These are phyloP conservation scores for Lordiphosa stackelbergi DNA, from an alignment of 1,140 invertebrate genomes.

Conservation along the genomic window DNA sequence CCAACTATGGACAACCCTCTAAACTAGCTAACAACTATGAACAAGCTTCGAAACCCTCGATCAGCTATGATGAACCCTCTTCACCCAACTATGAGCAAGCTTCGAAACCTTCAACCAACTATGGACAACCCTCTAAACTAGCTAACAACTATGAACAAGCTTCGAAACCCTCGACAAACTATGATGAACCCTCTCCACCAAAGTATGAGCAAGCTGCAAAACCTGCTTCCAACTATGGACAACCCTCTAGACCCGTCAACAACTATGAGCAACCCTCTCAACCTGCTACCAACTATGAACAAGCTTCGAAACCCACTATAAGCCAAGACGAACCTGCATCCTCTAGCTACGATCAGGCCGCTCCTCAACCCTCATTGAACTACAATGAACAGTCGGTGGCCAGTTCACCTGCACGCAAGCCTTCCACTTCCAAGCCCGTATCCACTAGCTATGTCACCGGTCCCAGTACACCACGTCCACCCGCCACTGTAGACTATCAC, in stretches of 20 bases:
- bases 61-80: constrained; percentile 14
- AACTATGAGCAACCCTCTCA: constrained; percentile 12
- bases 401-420: constrained; percentile 53
- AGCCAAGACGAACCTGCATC: constrained; percentile 19
- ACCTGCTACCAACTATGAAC: constrained; percentile 31
- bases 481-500: constrained; percentile 57
- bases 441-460: constrained; percentile 81
- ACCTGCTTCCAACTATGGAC: neutral
- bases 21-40: too few species aligned
- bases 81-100: neutral
- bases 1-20: neutral
- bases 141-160: constrained; percentile 35
- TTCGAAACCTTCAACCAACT: neutral
- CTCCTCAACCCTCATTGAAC: constrained; percentile 18
- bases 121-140: constrained; percentile 2
- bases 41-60: neutral
- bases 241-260: neutral
- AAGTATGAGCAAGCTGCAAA: constrained; percentile 10
- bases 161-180: constrained; percentile 10
- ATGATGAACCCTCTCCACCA: constrained; percentile 25
- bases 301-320: neutral
- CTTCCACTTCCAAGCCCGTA: constrained; percentile 74
- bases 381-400: constrained; percentile 42
- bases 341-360: constrained; percentile 35
- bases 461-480: constrained; percentile 75